Base-by-base conservation (phyloP, 2,113 vertebrate genomes). In the Morone chrysops region DNA sequence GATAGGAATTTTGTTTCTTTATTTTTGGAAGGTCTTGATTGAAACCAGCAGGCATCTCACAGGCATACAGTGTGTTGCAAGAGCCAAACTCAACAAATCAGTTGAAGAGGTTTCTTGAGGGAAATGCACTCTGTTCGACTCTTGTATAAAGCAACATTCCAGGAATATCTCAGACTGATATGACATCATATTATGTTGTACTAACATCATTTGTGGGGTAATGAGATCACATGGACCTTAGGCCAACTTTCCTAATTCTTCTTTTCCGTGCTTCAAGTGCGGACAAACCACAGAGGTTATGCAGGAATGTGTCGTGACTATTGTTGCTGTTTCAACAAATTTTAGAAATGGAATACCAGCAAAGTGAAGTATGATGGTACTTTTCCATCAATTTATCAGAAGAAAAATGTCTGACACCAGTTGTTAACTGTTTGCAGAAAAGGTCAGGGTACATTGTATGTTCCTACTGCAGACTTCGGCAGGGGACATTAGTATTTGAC, bases 61-160 rank as follows among this genome's bases (percentile, higher is more conserved):
- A 81, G 87, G 70, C 80, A 54, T 80, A 40, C 69, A 66, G 41
- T 18, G 9, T 22, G 75, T 66, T 83, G 75, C 68, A 75, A 85
- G 68, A 88, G 85, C 86, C 82, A 93, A 94, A 73, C 78, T 89
- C 88, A 92, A 94, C 90, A 93, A 88, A 92, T 88, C 87, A 88
- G 75, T 84, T 56, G 56, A 68, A 75, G 75, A 75, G 85, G 85
- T 86, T 90, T 85, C 82, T 80, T 86, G 71, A 87, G 87, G 90
- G 84, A 92, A 92, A 84, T 50, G 70, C 80, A 76, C 74, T 81
- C 68, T 68, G n/a, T 70, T 81, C 38, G 51, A 81, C 75, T 82
- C 57, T 41, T 79, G 71, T 81, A 69, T 88, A 90, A 84, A 38
- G 53, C 48, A 79, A 81, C 91, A 94, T 94, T 93, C 92, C 89